A percentile compares a stretch with the other conserved stretches of the same genome.
Evolutionary conservation across 2,797 vertebrate species (phyloP).

Genomic region (Labroides dimidiatus): DNA sequence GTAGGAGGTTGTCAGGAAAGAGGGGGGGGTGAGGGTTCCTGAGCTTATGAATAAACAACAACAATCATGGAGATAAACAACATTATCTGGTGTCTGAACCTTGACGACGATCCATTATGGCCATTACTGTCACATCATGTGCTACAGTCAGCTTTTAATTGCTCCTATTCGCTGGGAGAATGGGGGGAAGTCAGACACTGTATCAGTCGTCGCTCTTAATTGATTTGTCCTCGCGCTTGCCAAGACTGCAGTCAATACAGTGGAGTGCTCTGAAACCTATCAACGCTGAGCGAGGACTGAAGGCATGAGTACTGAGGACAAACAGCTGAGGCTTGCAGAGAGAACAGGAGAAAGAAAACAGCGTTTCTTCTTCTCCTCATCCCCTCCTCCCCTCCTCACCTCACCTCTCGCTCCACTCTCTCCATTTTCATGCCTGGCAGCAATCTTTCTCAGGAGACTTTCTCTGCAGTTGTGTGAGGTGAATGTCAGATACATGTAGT

Average conservation of each 20-base stretch:
- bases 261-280: constrained; percentile 68
- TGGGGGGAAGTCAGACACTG: constrained; percentile 50
- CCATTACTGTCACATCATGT: constrained; percentile 80
- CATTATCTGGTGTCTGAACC: constrained; percentile 80
- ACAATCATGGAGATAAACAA: constrained; percentile 80
- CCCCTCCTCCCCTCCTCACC: constrained; percentile 17
- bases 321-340: constrained; percentile 45
- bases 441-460: constrained; percentile 76
- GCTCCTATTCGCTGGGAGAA: constrained; percentile 70
- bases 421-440: constrained; percentile 75
- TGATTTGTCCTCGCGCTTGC: constrained; percentile 77
- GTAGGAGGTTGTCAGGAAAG: constrained; percentile 38
- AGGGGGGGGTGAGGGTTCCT: constrained; percentile 40
- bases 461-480: constrained; percentile 75
- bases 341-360: constrained; percentile 35
- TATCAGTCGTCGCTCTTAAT: constrained; percentile 76
- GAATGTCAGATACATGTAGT: constrained; percentile 74
- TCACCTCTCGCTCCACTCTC: constrained; percentile 69
- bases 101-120: constrained; percentile 79
- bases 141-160: constrained; percentile 78
- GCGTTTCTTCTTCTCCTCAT: constrained; percentile 36
- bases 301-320: constrained; percentile 50
- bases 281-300: constrained; percentile 57
- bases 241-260: constrained; percentile 74
- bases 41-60: constrained; percentile 80